A percentile compares a stretch with the other conserved stretches of the same genome.
Evolutionary conservation across 1,140 invertebrate species (phyloP).

Genomic region (Heliothis virescens): DNA sequence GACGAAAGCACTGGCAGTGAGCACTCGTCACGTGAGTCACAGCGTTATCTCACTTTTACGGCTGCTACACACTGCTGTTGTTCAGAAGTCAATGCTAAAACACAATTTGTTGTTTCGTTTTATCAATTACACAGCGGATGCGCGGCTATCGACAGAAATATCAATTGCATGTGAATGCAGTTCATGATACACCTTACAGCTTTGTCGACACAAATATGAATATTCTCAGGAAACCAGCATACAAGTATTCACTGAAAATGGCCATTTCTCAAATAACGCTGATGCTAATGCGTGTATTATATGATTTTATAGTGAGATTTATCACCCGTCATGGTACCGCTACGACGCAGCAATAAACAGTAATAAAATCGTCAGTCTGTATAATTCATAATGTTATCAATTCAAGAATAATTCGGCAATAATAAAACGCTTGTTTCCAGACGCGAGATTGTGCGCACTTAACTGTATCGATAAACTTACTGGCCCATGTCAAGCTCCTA

Average conservation of each 20-base stretch:
- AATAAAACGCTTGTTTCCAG: constrained; percentile 54
- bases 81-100: constrained; percentile 59
- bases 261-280: constrained; percentile 7
- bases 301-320: constrained; percentile 42
- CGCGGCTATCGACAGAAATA: constrained; percentile 66
- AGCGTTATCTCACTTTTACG: constrained; percentile 75
- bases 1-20: constrained; percentile 66
- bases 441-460: constrained; percentile 62
- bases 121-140: constrained; percentile 76
- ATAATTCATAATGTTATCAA: constrained; percentile 50
- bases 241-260: constrained; percentile 18
- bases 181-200: constrained; percentile 47
- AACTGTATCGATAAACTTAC: constrained; percentile 67
- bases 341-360: constrained; percentile 25
- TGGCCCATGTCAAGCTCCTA: constrained; percentile 60
- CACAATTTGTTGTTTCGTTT: constrained; percentile 66
- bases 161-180: constrained; percentile 58
- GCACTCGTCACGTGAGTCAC: constrained; percentile 65
- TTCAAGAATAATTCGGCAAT: constrained; percentile 47
- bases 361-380: constrained; percentile 32
- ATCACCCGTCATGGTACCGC: constrained; percentile 2
- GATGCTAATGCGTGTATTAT: constrained; percentile 4
- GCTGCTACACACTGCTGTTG: constrained; percentile 63
- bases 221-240: constrained; percentile 1
- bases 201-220: constrained; percentile 40